These are phyloP conservation scores for Embidobia sp. DNA, from an alignment of 2,888 invertebrate species.

Conservation along the genomic window DNA sequence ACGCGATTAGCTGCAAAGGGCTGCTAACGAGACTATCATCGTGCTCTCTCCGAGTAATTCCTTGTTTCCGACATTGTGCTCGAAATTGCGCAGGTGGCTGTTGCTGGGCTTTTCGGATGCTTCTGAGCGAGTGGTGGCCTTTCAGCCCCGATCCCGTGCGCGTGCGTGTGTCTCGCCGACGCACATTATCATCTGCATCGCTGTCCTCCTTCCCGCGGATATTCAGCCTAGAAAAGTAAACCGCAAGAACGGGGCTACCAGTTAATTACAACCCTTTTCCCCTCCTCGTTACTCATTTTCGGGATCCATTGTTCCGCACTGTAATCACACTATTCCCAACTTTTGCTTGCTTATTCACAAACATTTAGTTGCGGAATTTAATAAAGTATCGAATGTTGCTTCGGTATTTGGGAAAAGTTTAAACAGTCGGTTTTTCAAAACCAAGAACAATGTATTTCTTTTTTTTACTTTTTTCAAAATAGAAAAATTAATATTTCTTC, in stretches of 20 bases:
- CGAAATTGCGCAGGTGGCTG: conserved; percentile 76
- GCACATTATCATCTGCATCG: conserved; percentile 30
- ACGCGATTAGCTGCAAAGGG: conserved; percentile 13
- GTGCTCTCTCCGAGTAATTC: conserved; percentile 71
- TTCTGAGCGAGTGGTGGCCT: conserved; percentile 73
- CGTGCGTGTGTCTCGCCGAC: conserved; percentile 64
- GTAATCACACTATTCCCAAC: conserved; percentile 1
- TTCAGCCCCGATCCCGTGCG: conserved; percentile 74
- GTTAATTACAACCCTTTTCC: conserved; percentile 64
- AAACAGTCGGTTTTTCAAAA: too few species aligned
- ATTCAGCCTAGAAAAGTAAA: conserved; percentile 61
- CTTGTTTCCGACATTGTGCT: conserved; percentile 74
- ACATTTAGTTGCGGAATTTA: too few species aligned
- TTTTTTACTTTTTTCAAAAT: too few species aligned
- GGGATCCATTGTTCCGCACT: conserved; percentile 23
- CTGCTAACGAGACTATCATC: conserved; percentile 73
- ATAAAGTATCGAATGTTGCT: too few species aligned
- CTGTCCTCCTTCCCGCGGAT: conserved; percentile 61
- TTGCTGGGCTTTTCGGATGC: conserved; percentile 74
- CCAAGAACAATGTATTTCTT: too few species aligned
- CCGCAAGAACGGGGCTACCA: conserved; percentile 66
- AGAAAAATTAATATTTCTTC: too few species aligned
- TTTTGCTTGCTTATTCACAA: conserved; percentile 5
- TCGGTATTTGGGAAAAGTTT: too few species aligned
- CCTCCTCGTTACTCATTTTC: conserved; percentile 37